Evolutionary conservation across 2,888 invertebrate genomes (phyloP).

Genomic region (Dinocampus coccinellae): DNA sequence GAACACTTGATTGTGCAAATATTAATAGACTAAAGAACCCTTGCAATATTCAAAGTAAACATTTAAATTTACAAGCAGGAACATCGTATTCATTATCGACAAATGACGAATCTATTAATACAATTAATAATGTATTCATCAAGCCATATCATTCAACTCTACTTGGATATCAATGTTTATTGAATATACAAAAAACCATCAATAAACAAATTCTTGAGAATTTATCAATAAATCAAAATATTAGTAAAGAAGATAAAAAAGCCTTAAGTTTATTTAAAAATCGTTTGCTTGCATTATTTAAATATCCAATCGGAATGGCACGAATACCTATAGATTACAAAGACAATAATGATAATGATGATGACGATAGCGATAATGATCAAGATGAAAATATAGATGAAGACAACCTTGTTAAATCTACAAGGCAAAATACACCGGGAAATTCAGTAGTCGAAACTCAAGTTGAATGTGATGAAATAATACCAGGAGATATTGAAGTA

Average conservation of each 20-base stretch:
- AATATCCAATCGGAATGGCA: slow-evolving; percentile 60
- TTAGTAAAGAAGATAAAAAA: slow-evolving; percentile 17
- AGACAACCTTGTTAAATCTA: neutral
- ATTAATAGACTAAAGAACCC: too few species aligned
- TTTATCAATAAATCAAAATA: neutral
- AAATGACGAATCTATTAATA: neutral
- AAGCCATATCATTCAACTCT: slow-evolving; percentile 49
- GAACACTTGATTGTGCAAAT: neutral
- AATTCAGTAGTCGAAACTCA: neutral
- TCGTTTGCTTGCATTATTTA: slow-evolving; percentile 58
- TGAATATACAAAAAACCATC: slow-evolving; percentile 32
- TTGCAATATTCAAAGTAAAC: too few species aligned
- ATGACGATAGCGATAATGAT: slow-evolving; percentile 1
- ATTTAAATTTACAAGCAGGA: neutral
- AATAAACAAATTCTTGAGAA: neutral
- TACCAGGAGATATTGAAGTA: neutral
- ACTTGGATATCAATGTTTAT: slow-evolving; percentile 47
- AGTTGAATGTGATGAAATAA: neutral
- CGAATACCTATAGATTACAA: slow-evolving; percentile 28
- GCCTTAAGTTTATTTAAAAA: slow-evolving; percentile 51
- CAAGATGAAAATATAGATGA: neutral
- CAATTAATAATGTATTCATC: slow-evolving; percentile 24
- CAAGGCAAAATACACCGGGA: neutral
- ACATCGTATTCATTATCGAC: neutral
- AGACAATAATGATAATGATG: neutral